Evolutionary conservation across 2,797 vertebrate genomes (phyloP).

Genomic region (Lepilemur ruficaudatus): DNA sequence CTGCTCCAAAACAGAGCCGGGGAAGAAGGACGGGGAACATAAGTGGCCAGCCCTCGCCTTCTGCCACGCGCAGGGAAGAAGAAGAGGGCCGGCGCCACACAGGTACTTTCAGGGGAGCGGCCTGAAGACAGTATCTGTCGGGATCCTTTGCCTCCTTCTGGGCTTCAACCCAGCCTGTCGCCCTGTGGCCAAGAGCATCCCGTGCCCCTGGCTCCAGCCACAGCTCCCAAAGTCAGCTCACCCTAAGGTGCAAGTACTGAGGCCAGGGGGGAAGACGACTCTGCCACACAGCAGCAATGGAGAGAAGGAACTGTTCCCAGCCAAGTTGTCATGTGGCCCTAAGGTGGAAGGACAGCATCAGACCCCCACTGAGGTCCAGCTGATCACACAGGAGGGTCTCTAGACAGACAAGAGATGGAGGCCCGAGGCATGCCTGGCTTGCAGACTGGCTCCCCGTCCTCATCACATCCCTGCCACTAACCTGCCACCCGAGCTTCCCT

Average conservation of each 20-base stretch:
- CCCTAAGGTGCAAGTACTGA: neutral
- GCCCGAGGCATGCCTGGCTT: neutral
- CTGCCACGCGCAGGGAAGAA: neutral
- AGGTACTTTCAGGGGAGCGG: neutral
- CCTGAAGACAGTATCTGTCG: neutral
- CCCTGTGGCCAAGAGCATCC: neutral
- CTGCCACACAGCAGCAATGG: neutral
- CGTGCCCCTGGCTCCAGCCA: neutral
- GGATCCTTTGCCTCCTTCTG: neutral
- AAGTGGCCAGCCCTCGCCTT: neutral
- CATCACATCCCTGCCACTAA: neutral
- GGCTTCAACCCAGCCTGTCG: neutral
- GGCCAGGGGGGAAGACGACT: neutral
- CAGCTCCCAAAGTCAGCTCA: neutral
- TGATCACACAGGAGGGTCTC: neutral
- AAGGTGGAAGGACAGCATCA: neutral
- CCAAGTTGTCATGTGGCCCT: neutral
- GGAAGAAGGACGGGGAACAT: neutral
- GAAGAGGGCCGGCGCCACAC: neutral
- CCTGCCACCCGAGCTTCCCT: neutral
- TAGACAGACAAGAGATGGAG: neutral
- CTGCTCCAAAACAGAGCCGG: neutral
- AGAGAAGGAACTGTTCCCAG: neutral
- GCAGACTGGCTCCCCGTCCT: neutral
- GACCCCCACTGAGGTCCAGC: neutral